A percentile compares a stretch with the other conserved stretches of the same genome.
These are phyloP conservation scores for Zeugodacus cucurbitae DNA, from an alignment of 1,140 invertebrate species.

Conservation along the genomic window DNA sequence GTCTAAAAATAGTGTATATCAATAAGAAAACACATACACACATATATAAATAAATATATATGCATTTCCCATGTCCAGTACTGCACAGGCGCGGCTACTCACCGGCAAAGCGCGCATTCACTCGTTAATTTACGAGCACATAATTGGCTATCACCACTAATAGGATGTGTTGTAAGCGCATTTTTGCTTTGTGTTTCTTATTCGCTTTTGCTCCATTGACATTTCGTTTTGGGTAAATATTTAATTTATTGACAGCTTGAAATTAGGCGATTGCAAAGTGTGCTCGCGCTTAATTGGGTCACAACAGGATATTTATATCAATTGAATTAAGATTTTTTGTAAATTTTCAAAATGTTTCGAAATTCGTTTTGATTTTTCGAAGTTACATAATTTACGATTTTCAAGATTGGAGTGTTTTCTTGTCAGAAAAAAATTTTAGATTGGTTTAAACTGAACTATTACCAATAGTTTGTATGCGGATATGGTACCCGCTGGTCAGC, in stretches of 20 bases:
- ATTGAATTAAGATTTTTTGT: neutral
- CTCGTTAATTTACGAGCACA: conserved; percentile 28
- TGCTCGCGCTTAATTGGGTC: neutral
- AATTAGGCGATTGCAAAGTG: neutral
- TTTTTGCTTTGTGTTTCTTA: neutral
- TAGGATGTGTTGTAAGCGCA: conserved; percentile 4
- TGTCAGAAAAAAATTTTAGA: too few species aligned
- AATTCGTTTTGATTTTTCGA: neutral
- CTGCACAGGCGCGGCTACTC: conserved; percentile 1
- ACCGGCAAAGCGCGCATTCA: neutral
- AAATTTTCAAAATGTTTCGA: neutral
- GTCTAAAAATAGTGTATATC: neutral
- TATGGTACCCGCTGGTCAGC: too few species aligned
- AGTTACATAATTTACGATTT: neutral
- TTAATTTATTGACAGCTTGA: conserved; percentile 16
- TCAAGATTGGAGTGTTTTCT: neutral
- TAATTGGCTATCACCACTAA: conserved; percentile 28
- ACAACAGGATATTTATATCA: neutral
- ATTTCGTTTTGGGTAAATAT: conserved; percentile 5
- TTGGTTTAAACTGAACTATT: too few species aligned
- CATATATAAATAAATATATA: neutral
- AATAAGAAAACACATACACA: neutral
- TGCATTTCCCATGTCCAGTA: neutral
- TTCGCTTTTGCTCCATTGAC: neutral
- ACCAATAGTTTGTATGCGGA: too few species aligned